Evolutionary conservation across 1,140 invertebrate species (phyloP).

Genomic region (Pogonomyrmex barbatus): DNA sequence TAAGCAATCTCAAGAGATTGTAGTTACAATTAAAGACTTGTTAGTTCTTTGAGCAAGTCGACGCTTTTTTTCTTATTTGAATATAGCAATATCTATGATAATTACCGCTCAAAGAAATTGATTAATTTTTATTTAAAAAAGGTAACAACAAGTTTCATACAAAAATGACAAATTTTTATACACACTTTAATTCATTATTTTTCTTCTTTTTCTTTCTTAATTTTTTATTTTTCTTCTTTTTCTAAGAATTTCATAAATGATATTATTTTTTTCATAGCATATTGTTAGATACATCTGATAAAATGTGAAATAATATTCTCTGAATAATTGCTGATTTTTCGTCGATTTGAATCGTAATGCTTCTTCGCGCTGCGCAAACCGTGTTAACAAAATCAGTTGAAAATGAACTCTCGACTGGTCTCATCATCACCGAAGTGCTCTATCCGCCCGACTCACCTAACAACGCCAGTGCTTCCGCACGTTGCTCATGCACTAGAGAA

Average conservation of each 20-base stretch:
- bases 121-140: neutral
- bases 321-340: neutral
- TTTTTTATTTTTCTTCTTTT: neutral
- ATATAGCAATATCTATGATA: neutral
- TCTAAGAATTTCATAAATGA: neutral
- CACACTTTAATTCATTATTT: neutral
- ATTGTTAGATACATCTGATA: neutral
- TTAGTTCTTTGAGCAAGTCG: neutral
- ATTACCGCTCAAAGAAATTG: neutral
- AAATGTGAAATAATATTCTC: neutral
- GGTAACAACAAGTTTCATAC: neutral
- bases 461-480: conserved; percentile 66
- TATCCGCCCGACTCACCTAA: conserved; percentile 40
- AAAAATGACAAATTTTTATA: neutral
- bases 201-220: neutral
- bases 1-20: neutral
- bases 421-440: conserved; percentile 44
- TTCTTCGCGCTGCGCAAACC: conserved; percentile 10
- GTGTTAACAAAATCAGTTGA: conserved; percentile 43
- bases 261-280: neutral
- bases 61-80: neutral
- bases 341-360: neutral
- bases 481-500: conserved; percentile 67
- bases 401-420: conserved; percentile 52
- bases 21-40: conserved; percentile 1